A percentile compares a stretch with the other conserved stretches of the same genome.
Conservation (phyloP, 2,113 vertebrate genomes). For the western clawed frog (Xenopus tropicalis) region DNA sequence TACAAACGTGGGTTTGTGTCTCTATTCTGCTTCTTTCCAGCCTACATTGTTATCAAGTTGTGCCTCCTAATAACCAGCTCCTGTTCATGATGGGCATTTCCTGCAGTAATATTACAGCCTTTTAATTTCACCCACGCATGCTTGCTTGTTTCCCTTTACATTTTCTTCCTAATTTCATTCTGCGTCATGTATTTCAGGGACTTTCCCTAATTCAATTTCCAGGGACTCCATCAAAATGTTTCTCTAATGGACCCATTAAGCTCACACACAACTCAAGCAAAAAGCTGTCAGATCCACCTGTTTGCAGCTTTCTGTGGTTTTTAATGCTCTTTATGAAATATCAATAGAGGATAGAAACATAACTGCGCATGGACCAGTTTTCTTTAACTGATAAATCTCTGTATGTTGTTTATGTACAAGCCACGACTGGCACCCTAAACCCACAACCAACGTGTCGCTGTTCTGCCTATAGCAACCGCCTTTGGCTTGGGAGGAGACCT, state of each 20-base stretch:
- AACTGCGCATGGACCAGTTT: neutral
- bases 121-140: conserved; percentile 18
- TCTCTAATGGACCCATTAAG: conserved; percentile 17
- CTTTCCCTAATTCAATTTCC: conserved; percentile 36
- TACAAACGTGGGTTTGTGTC: too few relatives aligned
- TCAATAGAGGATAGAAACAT: neutral
- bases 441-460: too few relatives aligned
- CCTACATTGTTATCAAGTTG: too few relatives aligned
- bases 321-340: neutral
- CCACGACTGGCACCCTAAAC: too few relatives aligned
- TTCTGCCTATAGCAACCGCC: too few relatives aligned
- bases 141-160: conserved; percentile 1
- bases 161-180: conserved; percentile 16
- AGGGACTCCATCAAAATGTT: conserved; percentile 11
- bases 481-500: too few relatives aligned
- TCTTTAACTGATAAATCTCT: too few relatives aligned
- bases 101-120: neutral
- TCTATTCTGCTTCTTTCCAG: too few relatives aligned
- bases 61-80: neutral
- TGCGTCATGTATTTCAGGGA: conserved; percentile 25
- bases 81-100: conserved; percentile 13
- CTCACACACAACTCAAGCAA: neutral
- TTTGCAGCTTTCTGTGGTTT: neutral
- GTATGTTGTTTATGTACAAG: too few relatives aligned
- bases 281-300: neutral